A percentile compares a stretch with the other conserved stretches of the same genome.
Evolutionary conservation across 1,140 invertebrate genomes (phyloP).

Genomic region (Drosophila takahashii): DNA sequence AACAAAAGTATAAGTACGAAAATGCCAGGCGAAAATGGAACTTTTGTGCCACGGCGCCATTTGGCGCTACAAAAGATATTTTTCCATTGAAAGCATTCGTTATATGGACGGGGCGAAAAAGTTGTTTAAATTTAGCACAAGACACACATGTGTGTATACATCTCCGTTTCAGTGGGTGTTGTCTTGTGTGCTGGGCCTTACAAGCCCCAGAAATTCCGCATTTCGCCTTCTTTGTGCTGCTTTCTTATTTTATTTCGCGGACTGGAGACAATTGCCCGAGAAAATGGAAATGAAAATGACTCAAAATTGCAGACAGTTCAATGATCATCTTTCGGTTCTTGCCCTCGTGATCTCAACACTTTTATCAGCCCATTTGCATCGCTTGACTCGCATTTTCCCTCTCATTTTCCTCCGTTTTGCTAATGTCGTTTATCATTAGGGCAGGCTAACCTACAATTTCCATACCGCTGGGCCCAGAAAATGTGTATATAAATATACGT

Average conservation of each 20-base stretch:
- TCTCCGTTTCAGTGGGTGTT: slow-evolving; percentile 49
- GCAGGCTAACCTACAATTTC: slow-evolving; percentile 48
- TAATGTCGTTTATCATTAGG: slow-evolving; percentile 81
- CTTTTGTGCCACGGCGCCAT: slow-evolving; percentile 76
- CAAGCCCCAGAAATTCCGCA: slow-evolving; percentile 44
- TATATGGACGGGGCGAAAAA: slow-evolving; percentile 47
- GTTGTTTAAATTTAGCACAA: slow-evolving; percentile 77
- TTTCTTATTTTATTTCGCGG: slow-evolving; percentile 36
- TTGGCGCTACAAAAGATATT: slow-evolving; percentile 81
- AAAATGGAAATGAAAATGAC: slow-evolving; percentile 3
- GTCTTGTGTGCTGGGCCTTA: slow-evolving; percentile 6
- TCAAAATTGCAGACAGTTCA: slow-evolving; percentile 57
- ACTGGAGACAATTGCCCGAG: slow-evolving; percentile 60
- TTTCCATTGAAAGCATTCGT: slow-evolving; percentile 79
- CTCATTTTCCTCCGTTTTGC: slow-evolving; percentile 9
- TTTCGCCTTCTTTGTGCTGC: slow-evolving; percentile 50
- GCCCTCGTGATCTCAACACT: slow-evolving; percentile 10
- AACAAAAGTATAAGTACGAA: slow-evolving; percentile 16
- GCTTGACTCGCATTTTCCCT: no score
- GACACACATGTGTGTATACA: slow-evolving; percentile 60
- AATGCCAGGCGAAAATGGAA: slow-evolving; percentile 57
- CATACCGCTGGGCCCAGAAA: slow-evolving; percentile 20
- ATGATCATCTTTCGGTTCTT: slow-evolving; percentile 34
- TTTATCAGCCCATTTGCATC: slow-evolving; percentile 23
- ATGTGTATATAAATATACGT: slow-evolving; percentile 39